Evolutionary conservation across 2,797 vertebrate species (phyloP), one percentile per base, ranked within the genome.

Genomic region (Phrynocephalus guinanensis): DNA sequence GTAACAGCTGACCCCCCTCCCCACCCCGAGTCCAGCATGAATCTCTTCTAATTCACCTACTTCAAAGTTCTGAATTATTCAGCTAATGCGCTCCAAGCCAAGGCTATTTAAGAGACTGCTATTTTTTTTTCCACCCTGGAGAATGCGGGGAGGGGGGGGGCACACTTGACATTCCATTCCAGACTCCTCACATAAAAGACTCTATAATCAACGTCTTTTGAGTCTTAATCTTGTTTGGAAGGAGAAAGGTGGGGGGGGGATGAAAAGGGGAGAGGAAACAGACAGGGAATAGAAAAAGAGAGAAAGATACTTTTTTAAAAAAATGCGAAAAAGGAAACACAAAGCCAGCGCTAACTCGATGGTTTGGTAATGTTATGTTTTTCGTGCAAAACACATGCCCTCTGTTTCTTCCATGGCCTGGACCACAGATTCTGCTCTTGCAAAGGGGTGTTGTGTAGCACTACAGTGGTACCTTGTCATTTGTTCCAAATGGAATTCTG

Each of bases 51-150:
- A 95, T 93, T 95, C 90, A 91, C 77, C 79, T 88, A 89, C 93
- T 94, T 95, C 91, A 91, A 87, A 93, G 89, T 15, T 1, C 78
- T 93, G 94, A 95, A 95, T 95, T 94, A 95, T 89, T 95, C 93
- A 93, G 86, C 86, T 91, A 90, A 91, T 48, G n/a, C 0, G 0
- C 87, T 93, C 87, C 87, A 85, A 94, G 91, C 82, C 1, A 90
- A 87, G 84, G 90, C 89, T 93, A 93, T 92, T 94, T 93, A 89
- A 94, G 88, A 91, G 68, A 85, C 0, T 28, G 90, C 52, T 56
- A 92, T 91, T 82, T 90, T 91, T 91, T 82, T 90, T 91, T 90
- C 90, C 89, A 73, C 87, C 20, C 3, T 63, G 82, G 89, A 86
- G 78, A 88, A 81, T 70, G 83, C 48, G 76, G 79, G 90, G 83